Conservation (phyloP, 2,888 invertebrate genomes). For the Aleiodes testaceus region DNA sequence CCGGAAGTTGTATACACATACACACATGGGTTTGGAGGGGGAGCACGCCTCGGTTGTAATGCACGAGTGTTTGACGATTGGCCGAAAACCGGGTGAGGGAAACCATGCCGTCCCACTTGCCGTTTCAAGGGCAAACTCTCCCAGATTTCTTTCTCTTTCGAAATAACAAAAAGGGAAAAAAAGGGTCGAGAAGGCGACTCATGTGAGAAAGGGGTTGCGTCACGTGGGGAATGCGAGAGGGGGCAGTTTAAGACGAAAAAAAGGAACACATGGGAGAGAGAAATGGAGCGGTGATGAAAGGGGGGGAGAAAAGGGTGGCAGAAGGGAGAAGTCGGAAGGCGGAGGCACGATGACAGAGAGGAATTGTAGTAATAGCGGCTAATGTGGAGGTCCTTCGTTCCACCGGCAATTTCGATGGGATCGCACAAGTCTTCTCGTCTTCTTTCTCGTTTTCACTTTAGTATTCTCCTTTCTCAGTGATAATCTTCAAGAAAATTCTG, state of each 20-base stretch:
- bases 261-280: slow-evolving; percentile 28
- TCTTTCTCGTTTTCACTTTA: slow-evolving; percentile 9
- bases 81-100: slow-evolving; percentile 50
- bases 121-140: slow-evolving; percentile 60
- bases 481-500: slow-evolving; percentile 39
- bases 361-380: slow-evolving; percentile 62
- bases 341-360: slow-evolving; percentile 59
- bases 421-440: slow-evolving; percentile 32
- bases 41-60: slow-evolving; percentile 27
- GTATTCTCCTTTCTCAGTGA: slow-evolving; percentile 14
- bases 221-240: slow-evolving; percentile 32
- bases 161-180: slow-evolving; percentile 42
- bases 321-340: slow-evolving; percentile 45
- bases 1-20: slow-evolving; percentile 41
- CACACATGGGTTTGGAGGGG: neutral
- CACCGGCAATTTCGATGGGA: slow-evolving; percentile 46
- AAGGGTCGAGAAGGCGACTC: slow-evolving; percentile 42
- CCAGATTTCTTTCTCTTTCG: neutral
- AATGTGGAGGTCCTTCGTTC: slow-evolving; percentile 54
- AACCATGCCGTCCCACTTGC: slow-evolving; percentile 32
- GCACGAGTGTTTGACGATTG: slow-evolving; percentile 57
- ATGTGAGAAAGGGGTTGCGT: slow-evolving; percentile 45
- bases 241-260: slow-evolving; percentile 36
- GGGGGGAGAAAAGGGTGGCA: slow-evolving; percentile 42
- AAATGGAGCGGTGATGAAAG: slow-evolving; percentile 52